Evolutionary conservation across 2,113 vertebrate genomes (phyloP), one percentile per base, ranked within the genome.

Genomic region (Lichenostomus cassidix): DNA sequence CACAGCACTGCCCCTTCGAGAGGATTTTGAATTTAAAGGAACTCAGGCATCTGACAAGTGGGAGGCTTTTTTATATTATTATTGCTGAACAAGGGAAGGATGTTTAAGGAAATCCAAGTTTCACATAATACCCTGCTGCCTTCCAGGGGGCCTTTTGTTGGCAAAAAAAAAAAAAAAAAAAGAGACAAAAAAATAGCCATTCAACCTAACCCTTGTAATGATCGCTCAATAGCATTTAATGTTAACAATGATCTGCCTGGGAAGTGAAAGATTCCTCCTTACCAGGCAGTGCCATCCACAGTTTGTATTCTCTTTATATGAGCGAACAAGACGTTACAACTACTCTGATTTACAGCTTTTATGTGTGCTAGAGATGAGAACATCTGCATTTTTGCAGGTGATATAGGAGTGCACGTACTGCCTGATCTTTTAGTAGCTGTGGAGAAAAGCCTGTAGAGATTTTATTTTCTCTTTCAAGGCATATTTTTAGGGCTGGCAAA

Each of bases 341-440:
- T 46, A 31, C 47, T 11, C 19, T 37, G 79, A 92, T 91, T 95
- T 91, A 82, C 63, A n/a, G 37, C n/a, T 94, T 96, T 94, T 91
- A 78, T 59, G 41, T 82, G 73, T 86, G 81, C 60, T 86, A 33
- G 55, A 87, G 44, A 74, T 42, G 88, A 87, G 89, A 92, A 74
- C 67, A 95, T 89, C 91, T 95, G 89, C 84, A 74, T 88, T 94
- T 93, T 71, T 83, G 69, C 70, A 77, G 86, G 89, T 84, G 79
- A 83, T 92, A 53, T 0, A 87, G 60, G 47, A 86, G 49, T 2
- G 14, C 44, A 21, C 29, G 20, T 47, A 31, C 67, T 64, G 92
- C 82, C 68, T 37, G 35, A 49, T 80, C 75, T 87, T 94, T 92
- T 4, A 71, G 53, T 39, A 89, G 49, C 86, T 82, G 46, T 52